Conservation (phyloP, 2,888 invertebrate species). For the Nymphalis urticae region DNA sequence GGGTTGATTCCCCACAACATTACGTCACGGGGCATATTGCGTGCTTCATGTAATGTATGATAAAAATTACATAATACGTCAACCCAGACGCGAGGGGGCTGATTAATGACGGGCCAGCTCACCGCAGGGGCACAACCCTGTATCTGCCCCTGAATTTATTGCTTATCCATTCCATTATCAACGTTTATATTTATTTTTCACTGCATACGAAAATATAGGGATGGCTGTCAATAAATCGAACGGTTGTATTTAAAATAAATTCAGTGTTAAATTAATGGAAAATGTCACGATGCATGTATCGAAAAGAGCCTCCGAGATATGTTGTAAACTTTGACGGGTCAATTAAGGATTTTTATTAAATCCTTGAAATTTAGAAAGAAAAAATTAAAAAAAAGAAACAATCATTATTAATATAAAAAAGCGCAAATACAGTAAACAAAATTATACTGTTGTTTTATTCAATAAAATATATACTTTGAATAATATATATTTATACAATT, state of each 20-base stretch:
- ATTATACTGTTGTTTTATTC: too few relatives aligned
- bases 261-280: conserved; percentile 20
- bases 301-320: conserved; percentile 2
- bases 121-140: conserved; percentile 51
- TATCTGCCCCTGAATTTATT: conserved; percentile 63
- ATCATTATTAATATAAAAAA: too few relatives aligned
- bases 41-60: conserved; percentile 46
- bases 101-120: conserved; percentile 68
- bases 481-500: neutral
- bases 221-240: conserved; percentile 31
- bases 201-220: conserved; percentile 25
- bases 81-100: conserved; percentile 55
- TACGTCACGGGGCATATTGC: conserved; percentile 38
- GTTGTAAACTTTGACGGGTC: neutral
- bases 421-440: too few relatives aligned
- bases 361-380: conserved; percentile 1
- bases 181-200: conserved; percentile 52
- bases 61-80: conserved; percentile 70
- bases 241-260: conserved; percentile 25
- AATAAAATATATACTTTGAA: neutral
- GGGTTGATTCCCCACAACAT: conserved; percentile 23
- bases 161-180: conserved; percentile 64
- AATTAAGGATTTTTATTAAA: conserved; percentile 7
- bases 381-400: too few relatives aligned
- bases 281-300: conserved; percentile 11